Evolutionary conservation across 2,113 vertebrate species (phyloP).

Genomic region (Cervus canadensis): DNA sequence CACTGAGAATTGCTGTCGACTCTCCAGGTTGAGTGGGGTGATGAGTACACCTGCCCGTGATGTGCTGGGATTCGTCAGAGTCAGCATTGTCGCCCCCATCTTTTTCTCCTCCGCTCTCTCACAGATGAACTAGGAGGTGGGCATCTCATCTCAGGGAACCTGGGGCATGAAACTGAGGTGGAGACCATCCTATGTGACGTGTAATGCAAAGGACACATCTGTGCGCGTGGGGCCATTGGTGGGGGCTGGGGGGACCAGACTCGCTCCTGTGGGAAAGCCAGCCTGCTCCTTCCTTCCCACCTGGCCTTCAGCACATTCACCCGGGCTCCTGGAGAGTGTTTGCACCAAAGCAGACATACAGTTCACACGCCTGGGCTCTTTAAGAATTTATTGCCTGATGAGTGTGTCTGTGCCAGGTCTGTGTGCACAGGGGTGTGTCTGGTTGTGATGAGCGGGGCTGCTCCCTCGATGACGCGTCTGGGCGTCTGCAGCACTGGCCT

Average conservation of each 20-base stretch:
- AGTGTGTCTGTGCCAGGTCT: background rate
- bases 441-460: background rate
- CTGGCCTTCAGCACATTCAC: accelerated
- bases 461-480: background rate
- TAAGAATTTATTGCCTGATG: background rate
- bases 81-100: background rate
- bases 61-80: no score
- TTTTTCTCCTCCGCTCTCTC: background rate
- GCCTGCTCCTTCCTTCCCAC: no score
- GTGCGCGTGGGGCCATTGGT: accelerated
- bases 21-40: accelerated
- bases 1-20: background rate
- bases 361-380: background rate
- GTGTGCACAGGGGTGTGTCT: background rate
- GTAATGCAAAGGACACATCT: background rate
- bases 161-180: background rate
- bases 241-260: background rate
- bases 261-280: accelerated
- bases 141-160: background rate
- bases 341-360: no score
- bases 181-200: accelerated
- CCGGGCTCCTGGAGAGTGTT: accelerated
- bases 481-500: accelerated
- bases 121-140: background rate
- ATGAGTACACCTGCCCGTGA: accelerated